Base-by-base conservation (phyloP, 2,797 vertebrate genomes). In the Acrocephalus scirpaceus region DNA sequence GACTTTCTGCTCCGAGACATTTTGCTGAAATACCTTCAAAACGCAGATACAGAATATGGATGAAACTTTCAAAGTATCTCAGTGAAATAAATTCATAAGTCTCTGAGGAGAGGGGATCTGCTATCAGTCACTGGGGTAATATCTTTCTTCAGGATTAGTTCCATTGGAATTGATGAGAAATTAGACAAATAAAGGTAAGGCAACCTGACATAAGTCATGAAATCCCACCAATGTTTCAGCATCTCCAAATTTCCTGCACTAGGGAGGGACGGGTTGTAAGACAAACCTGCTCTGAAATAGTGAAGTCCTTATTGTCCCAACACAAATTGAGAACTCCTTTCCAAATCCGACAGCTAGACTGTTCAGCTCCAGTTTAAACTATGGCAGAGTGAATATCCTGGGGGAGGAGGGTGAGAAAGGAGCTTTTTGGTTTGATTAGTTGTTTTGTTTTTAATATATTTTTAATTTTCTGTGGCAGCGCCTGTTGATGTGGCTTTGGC, bases 21-120 rank as follows among this genome's bases (percentile, higher is more conserved):
- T 82, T 79, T 90, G 34, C 32, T 95, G 80, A 90, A 92, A 88
- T 58, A 79, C 45, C 42, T 94, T 90, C 36, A 91, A 93, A 88
- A 76, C 61, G 51, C 54, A 90, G 56, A 32, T 50, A 10, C 20
- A 65, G 72, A 88, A 70, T 87, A 87, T 50, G 57, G 77, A 85
- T 87, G 88, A 87, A 94, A 90, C 27, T 79, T 86, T 65, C 45
- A 70, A 84, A 88, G 26, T 42, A 47, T 73, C 57, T 85, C 67
- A 76, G 48, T 73, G 93, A 83, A 88, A 90, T 88, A 78, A 91
- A 83, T 48, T 25, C 4, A 0, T 44, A 74, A 81, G 51, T 44
- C 47, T 85, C 78, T 47, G 27, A 87, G 65, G 57, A 81, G 16
- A 0, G 1, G 82, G 60, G 51, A 56, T 84, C 51, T 84, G 71